A percentile compares a stretch with the other conserved stretches of the same genome.
phyloP scores from a whole-genome alignment of 2,888 invertebrate genomes.

The Lysandra coridon region DNA sequence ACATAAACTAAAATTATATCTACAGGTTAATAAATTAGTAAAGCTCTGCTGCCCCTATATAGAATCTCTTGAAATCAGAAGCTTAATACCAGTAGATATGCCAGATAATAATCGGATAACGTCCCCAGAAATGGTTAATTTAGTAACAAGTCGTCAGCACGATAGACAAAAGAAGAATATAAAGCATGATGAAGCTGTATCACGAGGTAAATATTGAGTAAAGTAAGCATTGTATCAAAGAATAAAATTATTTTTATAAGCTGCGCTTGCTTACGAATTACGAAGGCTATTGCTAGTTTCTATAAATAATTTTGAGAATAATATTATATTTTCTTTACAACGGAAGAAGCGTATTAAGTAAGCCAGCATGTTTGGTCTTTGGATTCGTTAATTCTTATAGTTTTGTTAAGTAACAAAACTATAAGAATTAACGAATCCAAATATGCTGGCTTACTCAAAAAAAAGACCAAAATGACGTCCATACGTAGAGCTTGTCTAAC shows the following conservation, averaged over 20 bases:
- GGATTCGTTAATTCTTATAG: too few species aligned
- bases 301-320: too few species aligned
- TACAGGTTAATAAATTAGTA: slow-evolving; percentile 64
- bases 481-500: too few species aligned
- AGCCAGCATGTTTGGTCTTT: too few species aligned
- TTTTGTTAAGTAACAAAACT: too few species aligned
- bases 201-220: slow-evolving; percentile 52
- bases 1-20: slow-evolving; percentile 34
- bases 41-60: slow-evolving; percentile 72
- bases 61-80: slow-evolving; percentile 62
- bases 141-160: slow-evolving; percentile 61
- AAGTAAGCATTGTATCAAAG: background rate
- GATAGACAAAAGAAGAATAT: slow-evolving; percentile 49
- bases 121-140: slow-evolving; percentile 71
- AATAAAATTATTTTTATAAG: background rate
- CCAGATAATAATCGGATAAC: slow-evolving; percentile 65
- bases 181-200: slow-evolving; percentile 51
- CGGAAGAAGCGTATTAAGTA: too few species aligned
- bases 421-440: too few species aligned
- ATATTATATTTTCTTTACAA: too few species aligned
- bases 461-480: too few species aligned
- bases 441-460: too few species aligned
- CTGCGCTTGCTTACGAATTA: background rate
- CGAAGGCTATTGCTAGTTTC: too few species aligned
- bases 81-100: slow-evolving; percentile 68